Evolutionary conservation across 1,140 invertebrate species (phyloP), one percentile per base, ranked within the genome.

Genomic region (Drosophila equinoxialis): DNA sequence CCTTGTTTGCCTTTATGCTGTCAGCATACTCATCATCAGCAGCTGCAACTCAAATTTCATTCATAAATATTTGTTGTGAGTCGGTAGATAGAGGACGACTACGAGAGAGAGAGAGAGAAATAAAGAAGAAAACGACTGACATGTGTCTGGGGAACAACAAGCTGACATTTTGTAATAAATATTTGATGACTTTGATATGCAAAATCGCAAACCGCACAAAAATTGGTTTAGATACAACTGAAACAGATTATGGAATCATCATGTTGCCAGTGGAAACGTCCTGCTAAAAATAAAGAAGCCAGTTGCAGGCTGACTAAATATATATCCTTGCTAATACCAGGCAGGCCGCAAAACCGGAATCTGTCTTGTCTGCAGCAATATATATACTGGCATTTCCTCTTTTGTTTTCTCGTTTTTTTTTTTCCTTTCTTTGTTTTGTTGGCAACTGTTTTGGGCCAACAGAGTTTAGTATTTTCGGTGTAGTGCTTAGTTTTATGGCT

Each of bases 141-240:
- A 68, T 61, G 61, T 74, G 71, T 75, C 80, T 78, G 58, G 65
- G 75, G 75, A 75, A 77, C 76, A 71, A 78, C 75, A 78, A 77
- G 74, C 74, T 78, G 76, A 79, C 77, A 79, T 79, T 74, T 78
- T 73, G 65, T 79, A 79, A 79, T 79, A 79, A 79, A 79, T 79
- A 79, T 79, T 79, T 79, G 76, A 79, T 79, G 76, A 70, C 76
- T 79, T 79, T 79, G 71, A 74, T 79, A 79, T 79, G 77, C 74
- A 77, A 77, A 77, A 77, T 77, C 74, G 68, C 68, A 71, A 65
- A 74, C 67, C 74, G 74, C 74, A 77, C 74, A 77, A 77, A 77
- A 77, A 77, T 77, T 77, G 74, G 68, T 77, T 77, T 77, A 65
- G 55, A 62, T 77, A 65, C 61, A 77, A 71, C 67, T 62, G 57